These are phyloP conservation scores for Ellobium chinense DNA, from an alignment of 2,888 invertebrate species.

Conservation along the genomic window DNA sequence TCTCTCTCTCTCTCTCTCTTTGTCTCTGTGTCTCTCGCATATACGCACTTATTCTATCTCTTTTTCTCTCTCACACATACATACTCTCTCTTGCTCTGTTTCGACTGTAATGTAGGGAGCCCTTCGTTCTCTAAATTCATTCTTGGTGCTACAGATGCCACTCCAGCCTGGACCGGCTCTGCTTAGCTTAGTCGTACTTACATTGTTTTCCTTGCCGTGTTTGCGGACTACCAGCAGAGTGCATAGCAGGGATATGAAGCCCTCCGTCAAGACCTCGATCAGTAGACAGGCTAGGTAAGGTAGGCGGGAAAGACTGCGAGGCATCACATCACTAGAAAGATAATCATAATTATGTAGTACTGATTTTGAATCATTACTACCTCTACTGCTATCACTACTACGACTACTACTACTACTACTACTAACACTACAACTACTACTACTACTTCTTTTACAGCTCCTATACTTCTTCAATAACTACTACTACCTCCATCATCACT, in stretches of 20 bases:
- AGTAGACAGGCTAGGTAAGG: neutral
- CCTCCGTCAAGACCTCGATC: neutral
- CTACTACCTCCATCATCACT: too few species aligned
- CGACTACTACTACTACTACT: too few species aligned
- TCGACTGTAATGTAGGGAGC: neutral
- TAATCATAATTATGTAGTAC: too few species aligned
- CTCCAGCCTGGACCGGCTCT: too few species aligned
- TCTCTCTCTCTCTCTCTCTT: neutral
- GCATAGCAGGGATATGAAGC: neutral
- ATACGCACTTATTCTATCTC: neutral
- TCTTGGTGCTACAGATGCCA: too few species aligned
- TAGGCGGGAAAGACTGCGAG: neutral
- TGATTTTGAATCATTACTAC: too few species aligned
- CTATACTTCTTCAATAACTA: too few species aligned
- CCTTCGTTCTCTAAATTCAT: too few species aligned
- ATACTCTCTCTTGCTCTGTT: neutral
- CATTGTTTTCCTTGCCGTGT: neutral
- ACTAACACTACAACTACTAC: too few species aligned
- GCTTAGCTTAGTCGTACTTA: too few species aligned
- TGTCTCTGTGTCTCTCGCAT: neutral
- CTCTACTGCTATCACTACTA: too few species aligned
- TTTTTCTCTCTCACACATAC: neutral
- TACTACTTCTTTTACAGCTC: too few species aligned
- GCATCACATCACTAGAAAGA: conserved; percentile 4
- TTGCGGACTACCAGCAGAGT: neutral